Evolutionary conservation across 2,113 vertebrate species (phyloP).

Genomic region (Bos javanicus): DNA sequence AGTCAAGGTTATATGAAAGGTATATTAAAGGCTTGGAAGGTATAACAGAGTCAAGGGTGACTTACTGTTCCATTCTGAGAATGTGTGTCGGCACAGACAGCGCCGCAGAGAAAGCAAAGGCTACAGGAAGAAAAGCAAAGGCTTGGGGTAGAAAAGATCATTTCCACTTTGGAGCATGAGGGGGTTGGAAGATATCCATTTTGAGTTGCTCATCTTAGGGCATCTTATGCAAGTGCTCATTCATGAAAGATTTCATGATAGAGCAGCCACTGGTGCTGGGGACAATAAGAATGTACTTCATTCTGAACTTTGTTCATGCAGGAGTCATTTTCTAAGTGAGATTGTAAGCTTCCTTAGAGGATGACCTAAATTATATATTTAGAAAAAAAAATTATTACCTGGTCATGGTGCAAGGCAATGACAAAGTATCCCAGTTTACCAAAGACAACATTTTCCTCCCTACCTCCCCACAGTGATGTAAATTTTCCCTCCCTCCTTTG

Average conservation of each 20-base stretch:
- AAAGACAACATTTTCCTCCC: not conserved
- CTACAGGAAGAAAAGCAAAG: not conserved
- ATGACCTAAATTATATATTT: slow-evolving; percentile 5
- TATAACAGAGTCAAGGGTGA: not conserved
- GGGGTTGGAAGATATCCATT: not conserved
- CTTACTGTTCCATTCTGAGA: not conserved
- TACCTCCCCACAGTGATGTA: not conserved
- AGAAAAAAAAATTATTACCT: not conserved
- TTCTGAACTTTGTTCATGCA: not conserved
- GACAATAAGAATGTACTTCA: not conserved
- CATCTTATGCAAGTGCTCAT: not conserved
- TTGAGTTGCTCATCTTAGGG: not conserved
- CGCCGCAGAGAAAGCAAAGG: not conserved
- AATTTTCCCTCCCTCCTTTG: not conserved
- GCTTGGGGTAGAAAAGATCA: not conserved
- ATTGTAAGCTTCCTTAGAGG: not conserved
- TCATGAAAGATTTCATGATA: not conserved
- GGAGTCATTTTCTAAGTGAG: slow-evolving; percentile 13
- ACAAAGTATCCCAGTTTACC: not conserved
- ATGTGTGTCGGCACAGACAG: not conserved
- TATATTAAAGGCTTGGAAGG: not conserved
- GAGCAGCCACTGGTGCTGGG: not conserved
- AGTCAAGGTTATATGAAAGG: not conserved
- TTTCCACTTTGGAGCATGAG: not conserved
- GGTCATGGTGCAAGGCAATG: not conserved